Evolutionary conservation across 2,113 vertebrate genomes (phyloP).

Genomic region (Lophius piscatorius): DNA sequence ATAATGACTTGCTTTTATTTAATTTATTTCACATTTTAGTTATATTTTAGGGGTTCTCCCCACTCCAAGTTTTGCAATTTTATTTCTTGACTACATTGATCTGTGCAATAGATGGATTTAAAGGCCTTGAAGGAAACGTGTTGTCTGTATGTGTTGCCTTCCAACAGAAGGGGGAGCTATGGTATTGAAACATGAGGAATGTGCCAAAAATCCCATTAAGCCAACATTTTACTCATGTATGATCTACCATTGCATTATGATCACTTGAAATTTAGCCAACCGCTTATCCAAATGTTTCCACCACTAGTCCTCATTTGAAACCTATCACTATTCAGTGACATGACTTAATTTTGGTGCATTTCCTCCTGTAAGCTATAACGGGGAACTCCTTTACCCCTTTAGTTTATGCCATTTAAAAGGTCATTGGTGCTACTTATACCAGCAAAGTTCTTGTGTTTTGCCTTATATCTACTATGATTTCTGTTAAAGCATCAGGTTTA

Average conservation of each 20-base stretch:
- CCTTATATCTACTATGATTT: constrained; percentile 56
- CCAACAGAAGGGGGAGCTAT: constrained; percentile 48
- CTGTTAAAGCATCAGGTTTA: constrained; percentile 61
- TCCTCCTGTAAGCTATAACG: constrained; percentile 10
- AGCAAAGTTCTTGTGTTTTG: constrained; percentile 66
- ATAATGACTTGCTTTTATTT: constrained; percentile 66
- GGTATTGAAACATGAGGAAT: constrained; percentile 47
- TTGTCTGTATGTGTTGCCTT: constrained; percentile 37
- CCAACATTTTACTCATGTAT: constrained; percentile 34
- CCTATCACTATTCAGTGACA: not conserved
- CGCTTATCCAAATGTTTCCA: constrained; percentile 32
- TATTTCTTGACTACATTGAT: constrained; percentile 40
- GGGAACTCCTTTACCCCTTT: constrained; percentile 30
- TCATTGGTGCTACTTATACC: constrained; percentile 72
- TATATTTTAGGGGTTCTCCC: constrained; percentile 38
- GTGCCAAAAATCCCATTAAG: constrained; percentile 64
- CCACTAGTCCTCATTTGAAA: constrained; percentile 21
- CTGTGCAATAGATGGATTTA: constrained; percentile 74
- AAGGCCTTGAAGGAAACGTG: constrained; percentile 51
- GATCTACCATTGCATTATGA: constrained; percentile 24
- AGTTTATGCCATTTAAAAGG: constrained; percentile 41
- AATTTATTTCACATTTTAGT: constrained; percentile 73
- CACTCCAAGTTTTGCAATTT: constrained; percentile 8
- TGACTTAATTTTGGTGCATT: constrained; percentile 12
- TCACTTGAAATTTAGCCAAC: constrained; percentile 46